Conservation (phyloP, 2,113 vertebrate species). For the Melanerpes formicivorus region DNA sequence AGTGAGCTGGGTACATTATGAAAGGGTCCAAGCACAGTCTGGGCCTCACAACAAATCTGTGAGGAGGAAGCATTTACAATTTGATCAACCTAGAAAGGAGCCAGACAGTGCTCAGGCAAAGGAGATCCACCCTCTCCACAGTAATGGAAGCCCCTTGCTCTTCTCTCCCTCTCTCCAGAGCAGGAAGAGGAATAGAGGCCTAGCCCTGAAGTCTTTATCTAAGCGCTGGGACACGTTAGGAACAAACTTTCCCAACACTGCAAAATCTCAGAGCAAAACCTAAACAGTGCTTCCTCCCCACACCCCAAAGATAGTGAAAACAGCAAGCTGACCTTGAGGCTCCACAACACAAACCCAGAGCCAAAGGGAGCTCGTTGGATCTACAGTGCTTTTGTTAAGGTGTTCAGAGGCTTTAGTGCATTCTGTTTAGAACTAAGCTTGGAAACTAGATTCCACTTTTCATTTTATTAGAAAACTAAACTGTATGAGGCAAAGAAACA, state of each 20-base stretch:
- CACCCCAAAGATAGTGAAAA: background rate
- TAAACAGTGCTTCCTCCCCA: background rate
- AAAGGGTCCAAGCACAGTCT: background rate
- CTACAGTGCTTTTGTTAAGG: conserved; percentile 49
- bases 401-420: conserved; percentile 44
- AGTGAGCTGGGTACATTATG: background rate
- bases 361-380: background rate
- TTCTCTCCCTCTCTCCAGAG: background rate
- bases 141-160: background rate
- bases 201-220: background rate
- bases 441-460: conserved; percentile 42
- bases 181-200: background rate
- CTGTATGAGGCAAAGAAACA: conserved; percentile 61
- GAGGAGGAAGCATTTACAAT: conserved; percentile 1
- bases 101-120: background rate
- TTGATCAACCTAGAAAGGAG: background rate
- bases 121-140: background rate
- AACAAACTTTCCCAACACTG: conserved; percentile 26
- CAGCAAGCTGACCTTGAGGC: conserved; percentile 6
- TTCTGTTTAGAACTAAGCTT: conserved; percentile 59
- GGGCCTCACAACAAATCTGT: background rate
- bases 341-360: conserved; percentile 40
- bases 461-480: conserved; percentile 67
- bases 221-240: background rate
- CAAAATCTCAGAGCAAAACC: conserved; percentile 1